A percentile compares a stretch with the other conserved stretches of the same genome.
Conservation (phyloP, 2,113 vertebrate species). For the Danionella cerebrum region DNA sequence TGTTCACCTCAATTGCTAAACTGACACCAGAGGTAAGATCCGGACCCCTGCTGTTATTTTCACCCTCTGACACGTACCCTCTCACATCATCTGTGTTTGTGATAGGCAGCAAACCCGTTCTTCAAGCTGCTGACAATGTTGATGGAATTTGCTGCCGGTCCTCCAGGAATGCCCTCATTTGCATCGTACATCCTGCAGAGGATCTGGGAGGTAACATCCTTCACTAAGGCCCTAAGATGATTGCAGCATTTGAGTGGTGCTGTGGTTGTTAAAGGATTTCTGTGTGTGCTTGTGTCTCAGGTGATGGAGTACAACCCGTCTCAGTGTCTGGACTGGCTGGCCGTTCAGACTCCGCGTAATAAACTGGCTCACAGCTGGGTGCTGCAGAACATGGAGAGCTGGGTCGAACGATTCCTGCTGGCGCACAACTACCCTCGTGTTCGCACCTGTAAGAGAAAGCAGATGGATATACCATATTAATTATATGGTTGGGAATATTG, state of each 20-base stretch:
- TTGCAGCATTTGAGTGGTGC: background rate
- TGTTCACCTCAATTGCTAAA: slow-evolving; percentile 98
- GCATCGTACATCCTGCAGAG: slow-evolving; percentile 97
- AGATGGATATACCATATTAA: too few relatives aligned
- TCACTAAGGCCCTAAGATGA: too few relatives aligned
- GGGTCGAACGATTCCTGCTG: slow-evolving; percentile 96
- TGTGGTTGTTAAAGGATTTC: too few relatives aligned
- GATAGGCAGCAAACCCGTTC: slow-evolving; percentile 95
- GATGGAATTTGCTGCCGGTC: slow-evolving; percentile 97
- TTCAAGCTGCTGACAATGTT: slow-evolving; percentile 98
- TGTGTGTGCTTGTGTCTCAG: slow-evolving; percentile 52
- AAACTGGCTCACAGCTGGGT: slow-evolving; percentile 99
- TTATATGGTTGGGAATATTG: too few relatives aligned
- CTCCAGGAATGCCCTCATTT: slow-evolving; percentile 96
- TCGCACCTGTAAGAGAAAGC: slow-evolving; percentile 91
- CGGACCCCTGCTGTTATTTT: background rate
- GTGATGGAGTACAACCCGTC: slow-evolving; percentile 98
- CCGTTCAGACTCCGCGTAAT: slow-evolving; percentile 94
- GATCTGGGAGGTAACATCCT: slow-evolving; percentile 99
- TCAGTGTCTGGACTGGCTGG: slow-evolving; percentile 97
- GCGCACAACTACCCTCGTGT: slow-evolving; percentile 98
- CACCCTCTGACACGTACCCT: background rate
- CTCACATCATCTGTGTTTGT: background rate
- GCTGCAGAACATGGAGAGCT: slow-evolving; percentile 99
- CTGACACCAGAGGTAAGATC: slow-evolving; percentile 89